Conservation (phyloP, 2,797 vertebrate genomes). For the Squalus acanthias region DNA sequence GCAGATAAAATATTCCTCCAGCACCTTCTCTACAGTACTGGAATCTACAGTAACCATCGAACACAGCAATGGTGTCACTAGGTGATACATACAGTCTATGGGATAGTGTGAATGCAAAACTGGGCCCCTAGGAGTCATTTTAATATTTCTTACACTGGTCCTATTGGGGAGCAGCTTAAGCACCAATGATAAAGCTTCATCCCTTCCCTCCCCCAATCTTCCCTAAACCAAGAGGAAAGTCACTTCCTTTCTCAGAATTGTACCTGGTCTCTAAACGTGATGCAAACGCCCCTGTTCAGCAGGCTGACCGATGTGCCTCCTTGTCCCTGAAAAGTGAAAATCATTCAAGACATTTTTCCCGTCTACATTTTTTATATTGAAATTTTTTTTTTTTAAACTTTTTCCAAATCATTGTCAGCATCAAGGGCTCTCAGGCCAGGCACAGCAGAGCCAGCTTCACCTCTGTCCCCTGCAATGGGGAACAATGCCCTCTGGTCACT, state of each 20-base stretch:
- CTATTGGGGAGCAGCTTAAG: not conserved
- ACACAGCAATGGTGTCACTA: not conserved
- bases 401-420: not conserved
- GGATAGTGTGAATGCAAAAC: not conserved
- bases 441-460: not conserved
- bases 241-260: not conserved
- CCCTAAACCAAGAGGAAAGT: not conserved
- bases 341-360: not conserved
- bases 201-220: too few relatives aligned
- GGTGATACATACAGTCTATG: not conserved
- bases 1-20: not conserved
- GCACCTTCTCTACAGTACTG: not conserved
- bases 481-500: too few relatives aligned
- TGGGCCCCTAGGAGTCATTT: not conserved
- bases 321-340: not conserved
- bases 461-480: not conserved
- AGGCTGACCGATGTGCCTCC: not conserved
- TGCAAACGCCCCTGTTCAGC: not conserved
- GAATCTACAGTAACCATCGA: not conserved
- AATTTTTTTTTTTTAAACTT: not conserved
- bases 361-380: not conserved
- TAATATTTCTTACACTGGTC: not conserved
- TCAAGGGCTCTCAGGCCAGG: not conserved
- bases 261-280: not conserved
- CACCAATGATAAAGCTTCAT: not conserved